These are phyloP conservation scores for Callaeas wilsoni DNA, from an alignment of 2,113 vertebrate species.

Conservation along the genomic window DNA sequence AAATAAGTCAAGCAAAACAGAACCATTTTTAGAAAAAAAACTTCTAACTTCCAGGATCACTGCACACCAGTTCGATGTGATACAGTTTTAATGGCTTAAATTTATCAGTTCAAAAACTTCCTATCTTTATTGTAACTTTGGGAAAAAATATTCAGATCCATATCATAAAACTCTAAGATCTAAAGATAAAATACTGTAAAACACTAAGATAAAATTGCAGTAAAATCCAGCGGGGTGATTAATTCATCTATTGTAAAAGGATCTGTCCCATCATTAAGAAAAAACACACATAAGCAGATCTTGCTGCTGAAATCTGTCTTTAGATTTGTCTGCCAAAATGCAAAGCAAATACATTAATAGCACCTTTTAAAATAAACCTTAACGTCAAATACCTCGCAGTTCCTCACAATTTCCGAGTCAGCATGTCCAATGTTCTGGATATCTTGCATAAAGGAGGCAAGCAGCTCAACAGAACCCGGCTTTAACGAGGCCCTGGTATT, in stretches of 20 bases:
- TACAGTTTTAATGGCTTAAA: background rate
- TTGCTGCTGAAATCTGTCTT: background rate
- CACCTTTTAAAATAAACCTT: background rate
- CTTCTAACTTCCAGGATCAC: background rate
- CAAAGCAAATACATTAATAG: background rate
- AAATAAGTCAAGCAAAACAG: background rate
- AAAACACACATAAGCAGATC: background rate
- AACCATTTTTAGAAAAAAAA: background rate
- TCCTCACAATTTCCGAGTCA: slow-evolving; percentile 83
- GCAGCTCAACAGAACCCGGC: slow-evolving; percentile 77
- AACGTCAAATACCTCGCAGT: slow-evolving; percentile 81
- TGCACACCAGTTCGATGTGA: background rate
- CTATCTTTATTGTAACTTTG: background rate
- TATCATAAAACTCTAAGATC: background rate
- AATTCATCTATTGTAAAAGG: background rate
- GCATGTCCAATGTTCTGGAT: slow-evolving; percentile 78
- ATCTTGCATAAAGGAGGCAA: slow-evolving; percentile 83
- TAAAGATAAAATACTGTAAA: background rate
- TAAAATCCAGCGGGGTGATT: background rate
- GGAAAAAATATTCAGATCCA: background rate
- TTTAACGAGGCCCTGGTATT: slow-evolving; percentile 79
- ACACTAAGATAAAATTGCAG: background rate
- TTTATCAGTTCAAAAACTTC: background rate
- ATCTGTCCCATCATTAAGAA: background rate
- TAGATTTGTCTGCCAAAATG: background rate